Evolutionary conservation across 2,888 invertebrate genomes (phyloP), one percentile per base, ranked within the genome.

Genomic region (Heliconius hortense): DNA sequence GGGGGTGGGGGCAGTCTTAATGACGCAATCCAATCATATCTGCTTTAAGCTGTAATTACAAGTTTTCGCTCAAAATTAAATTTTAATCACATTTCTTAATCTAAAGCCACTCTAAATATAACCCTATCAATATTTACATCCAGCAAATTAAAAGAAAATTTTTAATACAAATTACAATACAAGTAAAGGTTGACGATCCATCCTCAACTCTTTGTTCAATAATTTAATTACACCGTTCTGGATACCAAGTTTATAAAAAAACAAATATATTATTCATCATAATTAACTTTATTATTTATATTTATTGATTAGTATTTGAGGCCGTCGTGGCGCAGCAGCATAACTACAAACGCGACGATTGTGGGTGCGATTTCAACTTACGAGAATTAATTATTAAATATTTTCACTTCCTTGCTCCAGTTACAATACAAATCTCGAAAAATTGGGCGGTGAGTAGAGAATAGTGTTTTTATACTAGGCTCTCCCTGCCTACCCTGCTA

Each of bases 141-240:
- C 31, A 63, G 18, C 28, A 31, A 62, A 62, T 31, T 62, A 31
- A 62, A 62, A 62, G 62, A 28, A 18, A 62, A 28, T 28, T 62
- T 4, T 0, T 21, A 63, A 64, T 13, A 35, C 10, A 64, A 64
- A n/a, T 64, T 64, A 26, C 24, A 43, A 26, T 18, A 26, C 5
- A 43, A 48, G 21, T 28, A 48, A 53, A 53, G 28, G 68, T 68
- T 53, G 28, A 48, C 68, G 21, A 53, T 13, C 28, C 67, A 26
- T 48, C 0, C 5, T 24, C 18, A 3, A 28, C 7, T 59, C 21
- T 72, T 67, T 43, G 39, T 67, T 73, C 67, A 66, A 59, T 56
- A 31, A n/a, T 48, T 68, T 68, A 68, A 68, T 74, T 62, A 68
- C 73, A 31, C 28, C 68, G 68, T 68, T 60, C 73, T 74, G 73